phyloP scores from a whole-genome alignment of 2,888 invertebrate genomes.

The Eristalis tenax region DNA sequence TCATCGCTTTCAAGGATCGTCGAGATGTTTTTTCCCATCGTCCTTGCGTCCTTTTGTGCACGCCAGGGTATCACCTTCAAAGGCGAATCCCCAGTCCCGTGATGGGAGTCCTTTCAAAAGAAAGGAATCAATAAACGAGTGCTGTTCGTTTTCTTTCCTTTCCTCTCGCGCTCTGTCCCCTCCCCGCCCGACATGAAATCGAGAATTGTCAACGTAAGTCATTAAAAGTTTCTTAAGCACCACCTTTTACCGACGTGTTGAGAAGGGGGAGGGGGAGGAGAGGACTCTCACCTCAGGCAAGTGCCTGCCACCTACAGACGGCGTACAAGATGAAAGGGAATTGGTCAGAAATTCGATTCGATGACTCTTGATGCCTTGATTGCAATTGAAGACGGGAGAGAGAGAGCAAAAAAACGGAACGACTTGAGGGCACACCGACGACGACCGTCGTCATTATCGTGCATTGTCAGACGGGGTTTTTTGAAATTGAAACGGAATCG shows the following conservation, averaged over 20 bases:
- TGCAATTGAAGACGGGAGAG: neutral
- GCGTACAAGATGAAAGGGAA: conserved; percentile 29
- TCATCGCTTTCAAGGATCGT: neutral
- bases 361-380: conserved; percentile 12
- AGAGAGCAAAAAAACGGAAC: neutral
- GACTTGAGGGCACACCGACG: conserved; percentile 7
- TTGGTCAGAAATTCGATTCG: conserved; percentile 40
- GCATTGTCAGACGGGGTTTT: conserved; percentile 32
- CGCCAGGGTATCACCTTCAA: conserved; percentile 26
- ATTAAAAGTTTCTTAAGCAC: conserved; percentile 56
- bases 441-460: conserved; percentile 40
- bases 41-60: neutral
- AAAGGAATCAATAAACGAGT: conserved; percentile 17
- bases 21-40: neutral
- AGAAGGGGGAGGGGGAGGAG: neutral
- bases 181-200: conserved; percentile 6
- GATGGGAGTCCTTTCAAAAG: neutral
- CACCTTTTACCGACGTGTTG: conserved; percentile 4
- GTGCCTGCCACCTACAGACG: neutral
- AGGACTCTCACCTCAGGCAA: neutral
- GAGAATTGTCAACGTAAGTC: conserved; percentile 51
- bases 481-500: conserved; percentile 38
- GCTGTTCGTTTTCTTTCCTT: neutral
- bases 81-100: neutral
- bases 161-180: conserved; percentile 1